phyloP scores from a whole-genome alignment of 2,113 vertebrate species.

The Cynoglossus semilaevis region DNA sequence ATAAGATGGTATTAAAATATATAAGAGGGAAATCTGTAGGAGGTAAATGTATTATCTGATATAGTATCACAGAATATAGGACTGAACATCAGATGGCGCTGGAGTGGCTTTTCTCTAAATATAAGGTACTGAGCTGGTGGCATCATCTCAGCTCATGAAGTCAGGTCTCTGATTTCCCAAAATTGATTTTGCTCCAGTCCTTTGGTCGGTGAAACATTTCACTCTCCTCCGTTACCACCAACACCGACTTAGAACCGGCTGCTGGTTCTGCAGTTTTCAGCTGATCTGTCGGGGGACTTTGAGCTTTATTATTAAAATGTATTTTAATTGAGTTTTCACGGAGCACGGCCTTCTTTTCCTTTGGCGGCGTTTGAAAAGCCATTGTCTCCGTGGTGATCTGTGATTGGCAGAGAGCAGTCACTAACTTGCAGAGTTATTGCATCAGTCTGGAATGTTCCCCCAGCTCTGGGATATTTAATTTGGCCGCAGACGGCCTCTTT shows the following conservation, averaged over 20 bases:
- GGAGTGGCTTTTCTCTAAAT: too few species aligned
- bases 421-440: slow-evolving; percentile 16
- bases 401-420: slow-evolving; percentile 9
- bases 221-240: too few species aligned
- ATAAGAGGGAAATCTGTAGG: too few species aligned
- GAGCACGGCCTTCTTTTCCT: not conserved
- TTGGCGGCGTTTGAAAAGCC: not conserved
- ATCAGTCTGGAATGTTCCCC: slow-evolving; percentile 11
- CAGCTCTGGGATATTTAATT: slow-evolving; percentile 15
- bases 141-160: too few species aligned
- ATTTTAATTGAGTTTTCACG: slow-evolving; percentile 3
- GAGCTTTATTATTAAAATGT: slow-evolving; percentile 2
- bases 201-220: not conserved
- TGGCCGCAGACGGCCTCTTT: slow-evolving; percentile 15
- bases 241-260: not conserved
- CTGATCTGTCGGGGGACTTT: not conserved
- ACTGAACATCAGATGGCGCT: too few species aligned
- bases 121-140: too few species aligned
- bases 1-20: too few species aligned
- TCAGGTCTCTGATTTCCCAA: too few species aligned
- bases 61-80: too few species aligned
- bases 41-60: too few species aligned
- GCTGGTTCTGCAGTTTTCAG: not conserved
- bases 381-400: not conserved
- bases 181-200: not conserved